phyloP scores from a whole-genome alignment of 2,888 invertebrate species.

The Cryptophagus acutangulus region DNA sequence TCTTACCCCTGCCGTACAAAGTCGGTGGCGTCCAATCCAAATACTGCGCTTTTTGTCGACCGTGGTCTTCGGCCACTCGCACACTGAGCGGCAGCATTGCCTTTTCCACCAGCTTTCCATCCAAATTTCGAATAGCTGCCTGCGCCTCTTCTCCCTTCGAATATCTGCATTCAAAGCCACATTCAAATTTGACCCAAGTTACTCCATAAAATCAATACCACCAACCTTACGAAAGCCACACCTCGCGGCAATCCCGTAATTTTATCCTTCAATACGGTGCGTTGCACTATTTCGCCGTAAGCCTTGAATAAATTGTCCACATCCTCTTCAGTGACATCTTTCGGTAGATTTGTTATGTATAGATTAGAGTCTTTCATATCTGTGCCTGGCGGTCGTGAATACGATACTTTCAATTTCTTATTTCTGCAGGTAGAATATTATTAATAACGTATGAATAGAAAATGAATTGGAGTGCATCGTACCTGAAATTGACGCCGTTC shows the following conservation, averaged over 20 bases:
- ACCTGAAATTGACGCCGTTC: slow-evolving; percentile 60
- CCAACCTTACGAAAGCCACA: slow-evolving; percentile 88
- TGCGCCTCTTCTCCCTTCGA: slow-evolving; percentile 86
- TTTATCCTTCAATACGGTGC: slow-evolving; percentile 85
- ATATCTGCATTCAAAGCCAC: too few species aligned
- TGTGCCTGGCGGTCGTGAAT: slow-evolving; percentile 85
- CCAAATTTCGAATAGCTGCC: slow-evolving; percentile 79
- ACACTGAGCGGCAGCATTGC: slow-evolving; percentile 79
- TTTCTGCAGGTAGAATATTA: slow-evolving; percentile 54
- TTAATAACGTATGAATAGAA: neutral
- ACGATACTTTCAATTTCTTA: slow-evolving; percentile 90
- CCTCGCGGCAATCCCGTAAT: slow-evolving; percentile 82
- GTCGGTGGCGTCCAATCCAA: slow-evolving; percentile 47
- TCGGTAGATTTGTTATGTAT: slow-evolving; percentile 88
- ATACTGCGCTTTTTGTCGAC: slow-evolving; percentile 66
- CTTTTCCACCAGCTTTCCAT: slow-evolving; percentile 80
- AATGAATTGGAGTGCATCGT: neutral
- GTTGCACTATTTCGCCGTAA: slow-evolving; percentile 88
- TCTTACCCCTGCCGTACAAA: slow-evolving; percentile 39
- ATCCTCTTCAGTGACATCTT: slow-evolving; percentile 76
- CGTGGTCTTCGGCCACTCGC: slow-evolving; percentile 74
- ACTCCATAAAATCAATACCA: too few species aligned
- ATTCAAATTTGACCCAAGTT: too few species aligned
- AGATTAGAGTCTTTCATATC: slow-evolving; percentile 91
- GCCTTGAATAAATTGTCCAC: slow-evolving; percentile 80